Conservation (phyloP, 2,888 invertebrate genomes). For the Aphidius colemani region DNA sequence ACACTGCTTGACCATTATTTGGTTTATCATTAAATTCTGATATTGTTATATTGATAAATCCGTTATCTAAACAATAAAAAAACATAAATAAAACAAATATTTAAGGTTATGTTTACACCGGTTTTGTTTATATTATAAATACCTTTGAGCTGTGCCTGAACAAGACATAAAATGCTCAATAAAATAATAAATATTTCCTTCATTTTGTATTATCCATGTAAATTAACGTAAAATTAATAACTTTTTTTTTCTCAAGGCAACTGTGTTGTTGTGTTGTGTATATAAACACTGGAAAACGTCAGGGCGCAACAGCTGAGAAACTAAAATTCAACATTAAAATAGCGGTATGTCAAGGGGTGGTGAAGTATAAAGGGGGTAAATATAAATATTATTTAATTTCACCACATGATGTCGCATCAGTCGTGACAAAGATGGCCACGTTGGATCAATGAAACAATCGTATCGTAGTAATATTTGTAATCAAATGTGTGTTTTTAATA, state of each 20-base stretch:
- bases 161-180: no score
- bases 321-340: not conserved
- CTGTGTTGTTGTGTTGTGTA: not conserved
- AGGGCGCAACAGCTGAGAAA: slow-evolving; percentile 23
- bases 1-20: slow-evolving; percentile 44
- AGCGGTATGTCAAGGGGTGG: not conserved
- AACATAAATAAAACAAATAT: not conserved
- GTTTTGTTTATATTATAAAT: no score
- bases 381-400: slow-evolving; percentile 25
- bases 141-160: no score
- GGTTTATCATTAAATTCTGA: slow-evolving; percentile 39
- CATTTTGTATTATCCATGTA: no score
- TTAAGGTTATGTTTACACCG: no score
- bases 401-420: slow-evolving; percentile 64
- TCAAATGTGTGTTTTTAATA: slow-evolving; percentile 39
- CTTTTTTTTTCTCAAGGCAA: not conserved
- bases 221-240: not conserved
- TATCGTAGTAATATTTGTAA: slow-evolving; percentile 55
- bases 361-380: not conserved
- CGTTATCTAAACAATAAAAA: slow-evolving; percentile 30
- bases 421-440: slow-evolving; percentile 70
- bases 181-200: no score
- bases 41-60: slow-evolving; percentile 42
- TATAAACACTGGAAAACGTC: not conserved
- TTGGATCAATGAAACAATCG: slow-evolving; percentile 74